These are phyloP conservation scores for Meteorus cinctellus DNA, from an alignment of 2,888 invertebrate genomes.

Conservation along the genomic window DNA sequence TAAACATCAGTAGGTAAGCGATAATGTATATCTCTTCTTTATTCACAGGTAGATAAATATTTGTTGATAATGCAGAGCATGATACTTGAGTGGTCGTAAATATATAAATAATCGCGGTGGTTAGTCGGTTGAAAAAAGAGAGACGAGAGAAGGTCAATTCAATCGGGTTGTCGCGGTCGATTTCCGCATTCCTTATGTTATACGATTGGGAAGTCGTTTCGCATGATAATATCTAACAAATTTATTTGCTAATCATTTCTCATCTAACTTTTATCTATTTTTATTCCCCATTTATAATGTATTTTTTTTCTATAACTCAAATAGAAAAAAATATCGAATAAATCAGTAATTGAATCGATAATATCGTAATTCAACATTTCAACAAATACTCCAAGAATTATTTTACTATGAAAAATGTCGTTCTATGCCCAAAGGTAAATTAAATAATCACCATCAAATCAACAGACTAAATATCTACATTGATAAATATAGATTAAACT, in stretches of 20 bases:
- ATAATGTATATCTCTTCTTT: not conserved
- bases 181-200: slow-evolving; percentile 39
- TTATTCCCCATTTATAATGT: not conserved
- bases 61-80: slow-evolving; percentile 6
- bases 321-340: not conserved
- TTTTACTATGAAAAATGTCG: not conserved
- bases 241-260: slow-evolving; percentile 24
- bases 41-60: not conserved
- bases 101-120: slow-evolving; percentile 9
- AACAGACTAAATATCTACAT: not conserved
- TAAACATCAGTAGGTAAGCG: too few species aligned
- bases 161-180: slow-evolving; percentile 37
- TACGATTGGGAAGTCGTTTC: slow-evolving; percentile 36
- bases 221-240: slow-evolving; percentile 38
- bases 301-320: not conserved
- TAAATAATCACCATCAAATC: not conserved
- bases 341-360: not conserved
- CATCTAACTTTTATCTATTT: slow-evolving; percentile 11
- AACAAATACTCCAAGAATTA: not conserved
- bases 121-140: not conserved
- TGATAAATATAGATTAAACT: not conserved
- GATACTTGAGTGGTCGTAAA: not conserved
- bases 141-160: slow-evolving; percentile 33
- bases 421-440: not conserved
- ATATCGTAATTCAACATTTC: not conserved